A percentile compares a stretch with the other conserved stretches of the same genome.
Evolutionary conservation across 1,140 invertebrate species (phyloP).

Genomic region (Pentalonia nigronervosa): DNA sequence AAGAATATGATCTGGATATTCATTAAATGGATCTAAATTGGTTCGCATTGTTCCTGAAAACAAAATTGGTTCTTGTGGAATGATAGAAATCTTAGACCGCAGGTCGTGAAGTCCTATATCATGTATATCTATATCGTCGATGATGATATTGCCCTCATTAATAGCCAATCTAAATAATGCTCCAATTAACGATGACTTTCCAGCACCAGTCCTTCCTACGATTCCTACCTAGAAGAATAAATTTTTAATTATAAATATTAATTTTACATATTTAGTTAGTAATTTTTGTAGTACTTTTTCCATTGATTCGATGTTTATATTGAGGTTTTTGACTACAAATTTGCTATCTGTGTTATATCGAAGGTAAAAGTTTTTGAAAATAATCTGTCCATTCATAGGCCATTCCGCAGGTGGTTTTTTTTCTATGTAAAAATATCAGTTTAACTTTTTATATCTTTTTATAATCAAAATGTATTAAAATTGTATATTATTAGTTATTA

Average conservation of each 20-base stretch:
- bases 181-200: slow-evolving; percentile 87
- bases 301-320: slow-evolving; percentile 67
- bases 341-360: slow-evolving; percentile 67
- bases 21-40: slow-evolving; percentile 85
- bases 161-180: slow-evolving; percentile 80
- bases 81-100: slow-evolving; percentile 78
- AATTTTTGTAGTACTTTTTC: slow-evolving; percentile 66
- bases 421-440: slow-evolving; percentile 62
- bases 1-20: slow-evolving; percentile 66
- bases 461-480: not conserved
- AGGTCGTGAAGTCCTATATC: slow-evolving; percentile 74
- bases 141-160: slow-evolving; percentile 68
- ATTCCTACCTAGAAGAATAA: slow-evolving; percentile 69
- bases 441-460: not conserved
- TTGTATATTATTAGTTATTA: not conserved
- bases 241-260: slow-evolving; percentile 64
- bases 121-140: slow-evolving; percentile 75
- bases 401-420: slow-evolving; percentile 72
- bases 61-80: slow-evolving; percentile 78
- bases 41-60: slow-evolving; percentile 80
- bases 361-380: slow-evolving; percentile 72
- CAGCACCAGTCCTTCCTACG: slow-evolving; percentile 87
- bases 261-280: not conserved
- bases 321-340: slow-evolving; percentile 68
- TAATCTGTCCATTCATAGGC: slow-evolving; percentile 74